Conservation (phyloP, 2,113 vertebrate genomes). For the Poeciliopsis prolifica region DNA sequence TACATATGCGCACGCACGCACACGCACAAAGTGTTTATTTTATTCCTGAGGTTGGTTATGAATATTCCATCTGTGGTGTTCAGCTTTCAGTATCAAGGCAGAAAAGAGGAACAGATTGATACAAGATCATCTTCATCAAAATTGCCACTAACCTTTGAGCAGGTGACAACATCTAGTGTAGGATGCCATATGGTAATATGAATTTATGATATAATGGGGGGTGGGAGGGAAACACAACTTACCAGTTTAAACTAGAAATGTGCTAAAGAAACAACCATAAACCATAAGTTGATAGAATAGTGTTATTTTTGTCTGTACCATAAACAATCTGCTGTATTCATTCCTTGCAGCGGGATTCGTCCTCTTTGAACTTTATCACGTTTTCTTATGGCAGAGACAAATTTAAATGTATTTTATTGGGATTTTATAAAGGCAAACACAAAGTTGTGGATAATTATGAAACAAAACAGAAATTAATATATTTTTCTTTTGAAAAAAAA, state of each 20-base stretch:
- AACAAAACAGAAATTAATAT: no score
- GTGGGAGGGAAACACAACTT: neutral
- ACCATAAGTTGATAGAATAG: neutral
- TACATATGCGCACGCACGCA: no score
- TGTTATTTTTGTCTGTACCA: neutral
- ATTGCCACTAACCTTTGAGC: neutral
- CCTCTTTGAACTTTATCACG: neutral
- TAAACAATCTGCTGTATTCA: neutral
- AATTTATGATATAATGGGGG: neutral
- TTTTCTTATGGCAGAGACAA: neutral
- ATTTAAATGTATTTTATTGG: neutral
- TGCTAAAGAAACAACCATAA: neutral
- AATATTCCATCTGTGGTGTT: conserved; percentile 1
- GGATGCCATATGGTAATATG: neutral
- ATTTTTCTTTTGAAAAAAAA: no score
- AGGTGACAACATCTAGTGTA: neutral
- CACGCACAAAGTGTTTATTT: neutral
- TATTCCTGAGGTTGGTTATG: neutral
- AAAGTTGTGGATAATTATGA: neutral
- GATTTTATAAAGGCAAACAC: neutral
- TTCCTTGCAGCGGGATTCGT: neutral
- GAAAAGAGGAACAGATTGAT: neutral
- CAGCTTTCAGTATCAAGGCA: neutral
- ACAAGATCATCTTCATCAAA: neutral
- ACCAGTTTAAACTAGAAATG: neutral